Evolutionary conservation across 1,140 invertebrate genomes (phyloP).

Genomic region (Brachionus angularis): DNA sequence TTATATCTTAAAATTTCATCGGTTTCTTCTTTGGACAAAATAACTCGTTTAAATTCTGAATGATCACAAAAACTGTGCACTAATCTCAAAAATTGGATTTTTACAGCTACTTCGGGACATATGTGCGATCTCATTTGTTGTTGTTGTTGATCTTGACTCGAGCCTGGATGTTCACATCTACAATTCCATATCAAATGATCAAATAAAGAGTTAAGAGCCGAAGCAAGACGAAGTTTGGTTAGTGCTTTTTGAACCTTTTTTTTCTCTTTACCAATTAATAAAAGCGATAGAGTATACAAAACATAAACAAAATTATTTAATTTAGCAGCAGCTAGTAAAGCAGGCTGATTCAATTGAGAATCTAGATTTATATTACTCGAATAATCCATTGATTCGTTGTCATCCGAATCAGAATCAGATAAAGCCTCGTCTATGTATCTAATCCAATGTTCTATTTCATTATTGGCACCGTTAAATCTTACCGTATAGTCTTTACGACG

Average conservation of each 20-base stretch:
- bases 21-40: constrained; percentile 57
- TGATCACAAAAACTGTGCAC: constrained; percentile 61
- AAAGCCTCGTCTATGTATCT: constrained; percentile 50
- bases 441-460: constrained; percentile 42
- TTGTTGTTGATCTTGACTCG: constrained; percentile 56
- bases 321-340: constrained; percentile 54
- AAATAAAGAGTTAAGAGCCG: constrained; percentile 58
- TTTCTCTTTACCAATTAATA: constrained; percentile 59
- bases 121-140: constrained; percentile 60
- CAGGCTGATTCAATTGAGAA: constrained; percentile 48
- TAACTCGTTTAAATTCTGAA: constrained; percentile 59
- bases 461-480: constrained; percentile 26
- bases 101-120: constrained; percentile 59
- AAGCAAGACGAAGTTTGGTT: constrained; percentile 57
- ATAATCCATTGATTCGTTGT: constrained; percentile 48
- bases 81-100: constrained; percentile 60
- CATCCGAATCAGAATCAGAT: constrained; percentile 51
- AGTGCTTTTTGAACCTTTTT: constrained; percentile 59
- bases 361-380: neutral
- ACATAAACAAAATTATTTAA: constrained; percentile 59
- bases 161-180: constrained; percentile 51
- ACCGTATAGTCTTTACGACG: constrained; percentile 20
- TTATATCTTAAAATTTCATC: constrained; percentile 58
- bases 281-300: constrained; percentile 58
- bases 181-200: constrained; percentile 61